Evolutionary conservation across 2,797 vertebrate species (phyloP), one percentile per base, ranked within the genome.

Genomic region (Falco concolor): DNA sequence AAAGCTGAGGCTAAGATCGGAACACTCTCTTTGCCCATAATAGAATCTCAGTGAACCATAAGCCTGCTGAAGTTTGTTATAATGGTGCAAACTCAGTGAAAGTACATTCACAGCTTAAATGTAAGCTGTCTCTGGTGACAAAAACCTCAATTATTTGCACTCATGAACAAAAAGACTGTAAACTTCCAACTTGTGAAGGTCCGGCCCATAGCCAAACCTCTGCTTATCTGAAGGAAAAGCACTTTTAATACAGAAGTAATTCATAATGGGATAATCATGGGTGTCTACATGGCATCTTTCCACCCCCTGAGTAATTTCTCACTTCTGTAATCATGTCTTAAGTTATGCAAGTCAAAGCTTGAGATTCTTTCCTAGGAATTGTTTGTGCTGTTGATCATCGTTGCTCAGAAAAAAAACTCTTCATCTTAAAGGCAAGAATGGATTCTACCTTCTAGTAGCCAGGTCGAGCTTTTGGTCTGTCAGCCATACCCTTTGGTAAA

Each of bases 281-380:
- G 63, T 28, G 34, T 32, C 42, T 69, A 6, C 10, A 0, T 28
- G 72, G 49, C 40, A 18, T 47, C 77, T 30, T 67, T 50, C 38
- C 80, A 64, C 13, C n/a, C 54, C 42, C 52, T 27, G 23, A 63
- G 53, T 28, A n/a, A 67, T 68, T 64, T 89, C 74, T 47, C 28
- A 0, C 9, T 3, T 47, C 65, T 8, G 2, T 52, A 52, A 63
- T 32, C 0, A 0, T 0, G 0, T 77, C 54, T 28, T 6, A 12
- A 47, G 52, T 89, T 86, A 42, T 0, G 0, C 65, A 74, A 86
- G 50, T 12, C 30, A 40, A 6, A 34, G 30, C 50, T 42, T 2
- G 64, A 67, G 60, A 32, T 22, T 16, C 47, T 50, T 54, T 60
- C 56, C 72, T 53, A 27, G 69, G 53, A 59, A 20, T 36, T n/a